These are phyloP conservation scores for Phyto melanocephala DNA, from an alignment of 2,888 invertebrate species.

Conservation along the genomic window DNA sequence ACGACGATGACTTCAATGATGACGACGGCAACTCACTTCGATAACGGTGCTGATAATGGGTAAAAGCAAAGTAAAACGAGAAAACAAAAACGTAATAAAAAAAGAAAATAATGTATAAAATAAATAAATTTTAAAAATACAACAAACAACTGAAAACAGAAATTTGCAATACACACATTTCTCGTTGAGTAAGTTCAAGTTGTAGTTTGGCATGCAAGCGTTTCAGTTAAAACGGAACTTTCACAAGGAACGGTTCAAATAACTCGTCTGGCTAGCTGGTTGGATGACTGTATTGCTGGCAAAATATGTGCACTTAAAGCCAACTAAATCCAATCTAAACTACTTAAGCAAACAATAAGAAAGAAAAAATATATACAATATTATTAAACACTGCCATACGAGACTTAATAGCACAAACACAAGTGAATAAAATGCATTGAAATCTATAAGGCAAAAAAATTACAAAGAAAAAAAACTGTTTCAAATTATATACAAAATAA, in stretches of 20 bases:
- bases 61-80: slow-evolving; percentile 29
- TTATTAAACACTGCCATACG: slow-evolving; percentile 8
- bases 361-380: not conserved
- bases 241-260: slow-evolving; percentile 75
- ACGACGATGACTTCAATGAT: slow-evolving; percentile 3
- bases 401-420: slow-evolving; percentile 6
- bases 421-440: slow-evolving; percentile 15
- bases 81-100: slow-evolving; percentile 11
- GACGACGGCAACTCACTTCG: slow-evolving; percentile 3
- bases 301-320: slow-evolving; percentile 9
- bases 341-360: slow-evolving; percentile 5
- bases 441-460: slow-evolving; percentile 8
- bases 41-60: slow-evolving; percentile 51
- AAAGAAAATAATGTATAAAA: slow-evolving; percentile 38
- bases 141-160: slow-evolving; percentile 54
- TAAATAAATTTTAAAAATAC: slow-evolving; percentile 54
- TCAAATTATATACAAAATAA: not conserved
- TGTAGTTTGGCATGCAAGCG: slow-evolving; percentile 70
- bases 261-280: slow-evolving; percentile 63
- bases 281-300: slow-evolving; percentile 18
- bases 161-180: slow-evolving; percentile 71
- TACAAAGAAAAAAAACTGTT: not conserved
- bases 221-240: slow-evolving; percentile 78
- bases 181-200: slow-evolving; percentile 77
- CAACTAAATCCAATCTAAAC: not conserved